A percentile compares a stretch with the other conserved stretches of the same genome.
Evolutionary conservation across 2,888 invertebrate genomes (phyloP).

Genomic region (Nomada goodeniana): DNA sequence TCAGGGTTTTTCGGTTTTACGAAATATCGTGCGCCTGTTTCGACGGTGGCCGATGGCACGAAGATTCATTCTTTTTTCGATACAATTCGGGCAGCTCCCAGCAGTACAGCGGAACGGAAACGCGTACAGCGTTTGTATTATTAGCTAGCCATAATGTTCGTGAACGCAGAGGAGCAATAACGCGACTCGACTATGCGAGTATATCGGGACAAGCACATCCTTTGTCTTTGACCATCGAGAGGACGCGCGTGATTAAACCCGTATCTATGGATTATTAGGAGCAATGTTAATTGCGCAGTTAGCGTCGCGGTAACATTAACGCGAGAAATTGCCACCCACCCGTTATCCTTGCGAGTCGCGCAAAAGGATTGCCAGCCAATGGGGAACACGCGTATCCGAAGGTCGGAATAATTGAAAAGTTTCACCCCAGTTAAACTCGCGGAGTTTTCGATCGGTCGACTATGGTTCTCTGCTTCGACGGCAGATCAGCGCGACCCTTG

Average conservation of each 20-base stretch:
- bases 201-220: conserved; percentile 17
- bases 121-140: background rate
- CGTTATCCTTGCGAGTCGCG: too few species aligned
- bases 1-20: too few species aligned
- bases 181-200: background rate
- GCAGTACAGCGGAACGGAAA: background rate
- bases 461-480: too few species aligned
- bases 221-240: conserved; percentile 50
- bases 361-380: background rate
- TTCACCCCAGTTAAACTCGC: background rate
- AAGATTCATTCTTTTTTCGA: too few species aligned
- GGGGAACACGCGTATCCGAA: background rate
- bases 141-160: background rate
- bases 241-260: conserved; percentile 44
- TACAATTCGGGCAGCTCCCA: too few species aligned
- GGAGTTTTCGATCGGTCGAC: background rate
- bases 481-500: too few species aligned
- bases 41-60: too few species aligned
- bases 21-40: too few species aligned
- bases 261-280: conserved; percentile 48
- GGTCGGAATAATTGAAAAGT: background rate
- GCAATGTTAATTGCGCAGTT: conserved; percentile 35
- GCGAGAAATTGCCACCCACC: background rate
- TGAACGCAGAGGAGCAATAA: background rate
- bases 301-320: background rate